Evolutionary conservation across 1,140 invertebrate species (phyloP).

Genomic region (Ips typographus): DNA sequence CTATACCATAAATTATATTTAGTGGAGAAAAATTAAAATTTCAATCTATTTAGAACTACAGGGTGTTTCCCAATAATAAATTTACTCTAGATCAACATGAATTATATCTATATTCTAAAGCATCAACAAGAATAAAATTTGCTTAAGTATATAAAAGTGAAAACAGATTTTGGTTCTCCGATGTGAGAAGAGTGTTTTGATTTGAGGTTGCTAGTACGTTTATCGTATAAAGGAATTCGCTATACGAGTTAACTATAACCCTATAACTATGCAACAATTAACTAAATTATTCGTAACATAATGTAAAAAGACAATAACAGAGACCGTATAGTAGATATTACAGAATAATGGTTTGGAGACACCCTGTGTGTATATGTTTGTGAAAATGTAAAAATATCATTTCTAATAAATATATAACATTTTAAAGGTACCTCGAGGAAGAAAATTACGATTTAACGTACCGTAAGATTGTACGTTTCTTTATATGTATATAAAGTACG

Average conservation of each 20-base stretch:
- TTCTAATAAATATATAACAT: conserved; percentile 22
- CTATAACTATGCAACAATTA: conserved; percentile 16
- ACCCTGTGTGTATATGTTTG: conserved; percentile 19
- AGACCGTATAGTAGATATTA: too few species aligned
- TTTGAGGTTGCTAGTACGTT: too few species aligned
- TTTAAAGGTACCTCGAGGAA: conserved; percentile 27
- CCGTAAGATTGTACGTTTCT: conserved; percentile 27
- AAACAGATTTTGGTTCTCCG: neutral
- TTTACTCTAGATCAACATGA: neutral
- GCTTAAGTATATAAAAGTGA: neutral
- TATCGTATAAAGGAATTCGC: neutral
- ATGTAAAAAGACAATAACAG: neutral
- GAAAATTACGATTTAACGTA: conserved; percentile 19
- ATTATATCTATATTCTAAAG: conserved; percentile 2
- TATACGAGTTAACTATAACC: neutral
- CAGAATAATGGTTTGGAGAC: conserved; percentile 17
- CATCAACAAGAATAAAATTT: conserved; percentile 10
- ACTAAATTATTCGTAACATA: neutral
- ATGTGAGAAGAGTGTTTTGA: neutral
- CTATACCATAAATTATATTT: neutral
- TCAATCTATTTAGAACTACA: neutral
- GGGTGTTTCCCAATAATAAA: conserved; percentile 9
- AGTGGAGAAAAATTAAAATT: neutral
- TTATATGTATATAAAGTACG: neutral
- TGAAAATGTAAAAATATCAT: conserved; percentile 4